A percentile compares a stretch with the other conserved stretches of the same genome.
Evolutionary conservation across 2,797 vertebrate species (phyloP).

Genomic region (Myotis vivesi): DNA sequence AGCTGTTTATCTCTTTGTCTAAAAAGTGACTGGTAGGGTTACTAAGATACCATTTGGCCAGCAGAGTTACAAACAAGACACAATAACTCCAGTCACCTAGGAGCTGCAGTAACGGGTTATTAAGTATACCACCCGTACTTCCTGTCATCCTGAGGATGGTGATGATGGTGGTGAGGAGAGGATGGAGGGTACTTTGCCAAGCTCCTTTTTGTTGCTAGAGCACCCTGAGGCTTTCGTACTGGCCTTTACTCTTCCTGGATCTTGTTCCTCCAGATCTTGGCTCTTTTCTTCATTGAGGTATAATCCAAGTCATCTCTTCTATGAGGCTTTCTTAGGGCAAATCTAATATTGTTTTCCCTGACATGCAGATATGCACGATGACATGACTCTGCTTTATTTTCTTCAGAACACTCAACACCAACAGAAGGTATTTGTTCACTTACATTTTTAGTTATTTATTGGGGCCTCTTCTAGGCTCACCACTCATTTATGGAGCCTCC

Average conservation of each 20-base stretch:
- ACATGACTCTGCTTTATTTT: conserved; percentile 16
- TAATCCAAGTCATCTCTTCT: neutral
- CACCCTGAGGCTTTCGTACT: neutral
- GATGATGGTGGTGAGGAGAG: neutral
- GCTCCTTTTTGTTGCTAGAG: neutral
- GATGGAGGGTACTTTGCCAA: neutral
- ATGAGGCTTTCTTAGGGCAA: neutral
- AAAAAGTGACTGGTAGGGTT: conserved; percentile 26
- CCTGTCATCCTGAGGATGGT: neutral
- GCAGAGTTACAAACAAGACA: neutral
- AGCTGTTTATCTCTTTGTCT: conserved; percentile 55
- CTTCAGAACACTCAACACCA: neutral
- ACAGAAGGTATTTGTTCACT: neutral
- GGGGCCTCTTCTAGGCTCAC: neutral
- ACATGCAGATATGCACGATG: neutral
- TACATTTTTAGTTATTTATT: neutral
- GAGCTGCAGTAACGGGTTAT: neutral
- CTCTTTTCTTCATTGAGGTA: neutral
- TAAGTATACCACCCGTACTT: neutral
- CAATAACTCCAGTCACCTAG: neutral
- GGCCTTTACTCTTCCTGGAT: neutral
- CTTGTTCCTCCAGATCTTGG: neutral
- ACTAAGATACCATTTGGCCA: neutral
- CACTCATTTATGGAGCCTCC: neutral
- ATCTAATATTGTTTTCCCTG: neutral